These are phyloP conservation scores for Galerucella calmariensis DNA, from an alignment of 2,888 invertebrate genomes.

Conservation along the genomic window DNA sequence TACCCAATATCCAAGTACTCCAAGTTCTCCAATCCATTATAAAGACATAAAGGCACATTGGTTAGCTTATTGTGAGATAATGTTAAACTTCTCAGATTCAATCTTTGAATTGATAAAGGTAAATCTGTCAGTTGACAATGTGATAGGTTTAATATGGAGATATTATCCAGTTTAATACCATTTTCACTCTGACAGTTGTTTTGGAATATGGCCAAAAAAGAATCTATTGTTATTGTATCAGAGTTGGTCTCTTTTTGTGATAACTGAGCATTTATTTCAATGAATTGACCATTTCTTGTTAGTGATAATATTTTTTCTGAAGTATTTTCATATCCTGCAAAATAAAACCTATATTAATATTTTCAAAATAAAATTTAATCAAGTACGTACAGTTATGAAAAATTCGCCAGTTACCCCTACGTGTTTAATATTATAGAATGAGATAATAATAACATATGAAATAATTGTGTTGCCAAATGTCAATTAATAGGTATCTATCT, in stretches of 20 bases:
- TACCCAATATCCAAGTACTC: slow-evolving; percentile 48
- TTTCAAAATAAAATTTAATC: no score
- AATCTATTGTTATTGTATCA: slow-evolving; percentile 9
- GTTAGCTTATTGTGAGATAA: slow-evolving; percentile 48
- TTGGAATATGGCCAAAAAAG: slow-evolving; percentile 11
- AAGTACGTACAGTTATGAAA: no score
- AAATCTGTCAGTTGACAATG: slow-evolving; percentile 46
- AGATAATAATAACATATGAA: no score
- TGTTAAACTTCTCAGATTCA: slow-evolving; percentile 45
- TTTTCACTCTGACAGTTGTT: not conserved
- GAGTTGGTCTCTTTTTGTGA: not conserved
- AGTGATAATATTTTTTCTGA: not conserved
- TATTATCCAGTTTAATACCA: slow-evolving; percentile 22
- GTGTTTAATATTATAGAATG: no score
- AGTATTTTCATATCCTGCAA: not conserved
- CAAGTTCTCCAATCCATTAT: slow-evolving; percentile 45
- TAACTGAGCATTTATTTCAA: not conserved
- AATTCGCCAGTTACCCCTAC: no score
- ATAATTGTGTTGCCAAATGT: no score
- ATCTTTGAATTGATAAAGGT: slow-evolving; percentile 39
- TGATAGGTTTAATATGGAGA: slow-evolving; percentile 44
- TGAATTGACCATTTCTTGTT: not conserved
- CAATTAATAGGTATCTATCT: no score
- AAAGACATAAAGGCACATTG: slow-evolving; percentile 49
- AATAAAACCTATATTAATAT: not conserved